Percentiles rank a stretch among this genome's conserved stretches.
phyloP scores from a whole-genome alignment of 2,888 invertebrate species.

The Biston stratarius region DNA sequence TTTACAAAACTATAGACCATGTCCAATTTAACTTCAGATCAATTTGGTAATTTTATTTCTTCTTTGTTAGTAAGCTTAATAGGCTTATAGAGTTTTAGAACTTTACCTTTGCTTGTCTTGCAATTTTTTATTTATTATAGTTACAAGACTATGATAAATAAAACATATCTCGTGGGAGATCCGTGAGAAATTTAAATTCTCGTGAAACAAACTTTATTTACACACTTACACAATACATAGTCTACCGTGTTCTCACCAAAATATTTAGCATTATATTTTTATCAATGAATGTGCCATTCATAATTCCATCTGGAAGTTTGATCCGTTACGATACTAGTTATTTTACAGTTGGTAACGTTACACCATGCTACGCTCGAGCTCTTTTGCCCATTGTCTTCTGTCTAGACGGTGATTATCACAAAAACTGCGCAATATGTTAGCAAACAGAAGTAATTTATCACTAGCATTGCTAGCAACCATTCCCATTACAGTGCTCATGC shows the following conservation, averaged over 20 bases:
- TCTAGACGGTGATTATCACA: conserved; percentile 24
- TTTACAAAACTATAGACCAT: conserved; percentile 57
- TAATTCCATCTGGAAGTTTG: conserved; percentile 22
- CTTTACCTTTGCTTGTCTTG: conserved; percentile 12
- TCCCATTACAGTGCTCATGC: conserved; percentile 15
- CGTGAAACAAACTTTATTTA: not conserved
- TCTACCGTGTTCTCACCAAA: conserved; percentile 19
- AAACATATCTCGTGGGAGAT: not conserved
- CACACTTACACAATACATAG: conserved; percentile 12
- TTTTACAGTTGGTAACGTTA: conserved; percentile 43
- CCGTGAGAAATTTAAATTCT: conserved; percentile 14
- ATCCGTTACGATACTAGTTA: conserved; percentile 52
- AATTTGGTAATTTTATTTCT: conserved; percentile 23
- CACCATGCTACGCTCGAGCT: conserved; percentile 53
- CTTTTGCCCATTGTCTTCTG: conserved; percentile 52
- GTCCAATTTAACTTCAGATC: conserved; percentile 47
- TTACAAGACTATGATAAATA: not conserved
- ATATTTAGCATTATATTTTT: conserved; percentile 20
- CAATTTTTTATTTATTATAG: too few relatives aligned
- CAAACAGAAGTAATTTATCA: conserved; percentile 31
- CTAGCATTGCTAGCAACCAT: conserved; percentile 9
- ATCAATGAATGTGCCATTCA: conserved; percentile 24
- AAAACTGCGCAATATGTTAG: conserved; percentile 32
- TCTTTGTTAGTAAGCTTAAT: conserved; percentile 7
- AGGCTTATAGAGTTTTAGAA: not conserved